These are phyloP conservation scores for Camponotus pennsylvanicus DNA, from an alignment of 1,140 invertebrate genomes.

Conservation along the genomic window DNA sequence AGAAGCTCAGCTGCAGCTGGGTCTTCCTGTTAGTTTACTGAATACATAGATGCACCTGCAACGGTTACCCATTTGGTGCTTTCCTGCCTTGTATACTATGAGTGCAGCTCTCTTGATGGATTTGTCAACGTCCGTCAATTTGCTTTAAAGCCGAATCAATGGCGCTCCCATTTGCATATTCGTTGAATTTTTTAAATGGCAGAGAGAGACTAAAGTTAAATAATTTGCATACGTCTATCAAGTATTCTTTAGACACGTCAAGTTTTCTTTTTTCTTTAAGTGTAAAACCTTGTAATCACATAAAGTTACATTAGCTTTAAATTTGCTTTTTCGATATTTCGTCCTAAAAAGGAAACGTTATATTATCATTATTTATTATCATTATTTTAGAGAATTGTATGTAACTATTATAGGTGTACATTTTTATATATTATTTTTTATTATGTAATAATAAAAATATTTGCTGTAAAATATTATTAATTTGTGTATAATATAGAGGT, in stretches of 20 bases:
- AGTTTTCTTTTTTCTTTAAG: slow-evolving; percentile 6
- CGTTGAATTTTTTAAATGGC: slow-evolving; percentile 42
- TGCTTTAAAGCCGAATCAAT: slow-evolving; percentile 51
- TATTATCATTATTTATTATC: slow-evolving; percentile 5
- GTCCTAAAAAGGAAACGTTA: not conserved
- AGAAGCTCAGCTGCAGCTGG: slow-evolving; percentile 37
- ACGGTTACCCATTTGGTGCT: slow-evolving; percentile 58
- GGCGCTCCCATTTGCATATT: slow-evolving; percentile 29
- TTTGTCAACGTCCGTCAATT: slow-evolving; percentile 58
- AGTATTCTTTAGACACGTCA: not conserved
- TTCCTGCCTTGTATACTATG: slow-evolving; percentile 40
- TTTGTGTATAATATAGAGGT: not conserved
- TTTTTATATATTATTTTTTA: not conserved
- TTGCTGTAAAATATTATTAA: slow-evolving; percentile 18
- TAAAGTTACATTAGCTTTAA: not conserved
- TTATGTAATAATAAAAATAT: not conserved
- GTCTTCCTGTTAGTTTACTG: slow-evolving; percentile 52
- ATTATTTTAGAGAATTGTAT: not conserved
- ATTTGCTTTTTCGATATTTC: not conserved
- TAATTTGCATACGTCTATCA: slow-evolving; percentile 41
- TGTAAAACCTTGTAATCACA: not conserved
- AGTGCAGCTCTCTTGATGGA: slow-evolving; percentile 54
- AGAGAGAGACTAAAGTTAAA: not conserved
- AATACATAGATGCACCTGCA: slow-evolving; percentile 61
- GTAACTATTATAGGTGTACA: not conserved